Base-by-base conservation (phyloP, 2,888 invertebrate species). In the Alloscopus bannaensis region DNA sequence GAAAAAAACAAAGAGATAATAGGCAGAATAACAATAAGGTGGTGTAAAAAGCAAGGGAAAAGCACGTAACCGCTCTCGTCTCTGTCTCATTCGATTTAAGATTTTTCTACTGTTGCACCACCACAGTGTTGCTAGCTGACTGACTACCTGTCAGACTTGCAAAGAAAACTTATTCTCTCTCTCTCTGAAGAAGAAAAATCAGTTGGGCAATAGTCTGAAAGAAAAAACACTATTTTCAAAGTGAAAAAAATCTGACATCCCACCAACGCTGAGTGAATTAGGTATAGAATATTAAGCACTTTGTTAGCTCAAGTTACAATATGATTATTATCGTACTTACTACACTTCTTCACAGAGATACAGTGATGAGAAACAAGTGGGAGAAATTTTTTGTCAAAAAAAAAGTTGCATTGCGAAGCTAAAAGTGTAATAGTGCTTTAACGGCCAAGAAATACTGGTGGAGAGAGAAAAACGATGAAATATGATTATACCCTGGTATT, bases 11-110 rank as follows among this genome's bases (percentile, higher is more conserved):
- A 40, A 40, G 60, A 24, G 52, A 66, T 76, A 64, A 55, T 77
- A 70, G 47, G 47, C 60, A 57, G 69, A 69, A 77, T 77, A 77
- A 70, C 77, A 77, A 64, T 69, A 64, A 64, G 69, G 29, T 29
- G 18, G 31, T 22, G 60, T 57, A 28, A 11, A 55, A 28, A 72
- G n/a, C 31, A 52, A 31, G 45, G 64, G 28, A 64, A 72, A 62
- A 72, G 59, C 75, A 66, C 75, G 75, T 75, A 28, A 31, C 1
- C 55, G 11, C 59, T 26, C 24, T 18, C 42, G n/a, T 60, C 18
- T 60, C 2, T 60, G 24, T 60, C 1, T 40, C n/a, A n/a, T n/a
- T n/a, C n/a, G n/a, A n/a, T n/a, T n/a, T n/a, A n/a, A n/a, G n/a
- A n/a, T 22, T 22, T 40, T 36, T 22, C 4, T 20, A 40, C 59